Evolutionary conservation across 2,888 invertebrate genomes (phyloP).

Genomic region (Catocala fraxini): DNA sequence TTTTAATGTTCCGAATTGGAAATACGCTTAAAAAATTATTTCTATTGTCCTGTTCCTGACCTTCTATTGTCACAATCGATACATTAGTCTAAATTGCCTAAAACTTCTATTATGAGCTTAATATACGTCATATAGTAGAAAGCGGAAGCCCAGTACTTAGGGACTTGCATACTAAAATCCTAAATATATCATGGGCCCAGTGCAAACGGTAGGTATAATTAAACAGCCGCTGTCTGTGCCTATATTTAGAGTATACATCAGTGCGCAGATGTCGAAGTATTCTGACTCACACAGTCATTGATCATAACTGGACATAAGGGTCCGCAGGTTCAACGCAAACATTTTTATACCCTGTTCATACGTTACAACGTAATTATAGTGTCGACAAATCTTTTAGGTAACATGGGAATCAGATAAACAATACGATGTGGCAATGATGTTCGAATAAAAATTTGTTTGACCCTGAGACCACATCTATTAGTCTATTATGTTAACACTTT

Average conservation of each 20-base stretch:
- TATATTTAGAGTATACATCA: conserved; percentile 70
- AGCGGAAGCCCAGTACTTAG: conserved; percentile 32
- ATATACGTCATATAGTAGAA: background rate
- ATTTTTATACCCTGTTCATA: background rate
- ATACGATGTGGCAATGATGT: conserved; percentile 18
- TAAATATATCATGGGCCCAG: conserved; percentile 42
- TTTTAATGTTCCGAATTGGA: too few species aligned
- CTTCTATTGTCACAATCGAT: too few species aligned
- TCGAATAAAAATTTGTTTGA: conserved; percentile 33
- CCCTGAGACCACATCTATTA: conserved; percentile 17
- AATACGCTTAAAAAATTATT: too few species aligned
- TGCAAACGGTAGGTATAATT: conserved; percentile 52
- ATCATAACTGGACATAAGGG: conserved; percentile 47
- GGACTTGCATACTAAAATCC: conserved; percentile 31
- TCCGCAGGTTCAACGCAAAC: conserved; percentile 21
- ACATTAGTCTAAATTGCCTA: too few species aligned
- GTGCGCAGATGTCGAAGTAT: conserved; percentile 61
- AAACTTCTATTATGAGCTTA: background rate
- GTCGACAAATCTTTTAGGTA: conserved; percentile 1
- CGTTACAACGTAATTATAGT: background rate
- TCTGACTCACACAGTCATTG: conserved; percentile 65
- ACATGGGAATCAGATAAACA: conserved; percentile 41
- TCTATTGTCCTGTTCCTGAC: too few species aligned
- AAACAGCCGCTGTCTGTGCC: conserved; percentile 60
- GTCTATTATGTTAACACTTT: conserved; percentile 7